Evolutionary conservation across 1,140 invertebrate species (phyloP), one percentile per base, ranked within the genome.

Genomic region (Drosophila subobscura): DNA sequence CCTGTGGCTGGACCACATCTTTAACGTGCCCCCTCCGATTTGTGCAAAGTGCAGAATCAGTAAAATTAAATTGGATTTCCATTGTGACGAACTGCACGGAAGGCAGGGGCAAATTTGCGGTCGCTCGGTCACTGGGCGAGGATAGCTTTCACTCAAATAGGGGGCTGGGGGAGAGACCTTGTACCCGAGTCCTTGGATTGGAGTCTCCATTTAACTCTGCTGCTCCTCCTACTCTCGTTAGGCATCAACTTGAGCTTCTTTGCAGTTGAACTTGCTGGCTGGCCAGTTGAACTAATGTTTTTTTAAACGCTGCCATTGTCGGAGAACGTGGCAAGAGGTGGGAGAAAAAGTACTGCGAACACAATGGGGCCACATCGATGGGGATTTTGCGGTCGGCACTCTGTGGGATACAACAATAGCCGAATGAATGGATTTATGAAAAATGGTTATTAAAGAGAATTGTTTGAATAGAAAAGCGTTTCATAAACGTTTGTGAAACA

Each of bases 21-120:
- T 74, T 74, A 74, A 74, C 77, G 72, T 63, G 54, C 63, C 50
- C 61, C 61, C 68, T 86, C 81, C 81, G 81, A 86, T 88, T 88
- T 88, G 57, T 51, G 70, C 78, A 86, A 86, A 86, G 81, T 88
- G 81, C 81, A 81, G 73, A 88, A 77, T 86, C 81, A 78, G 81
- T 86, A 60, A 86, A 86, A 86, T 86, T 86, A 86, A 88, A 86
- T 86, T 86, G 81, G 81, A 78, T 86, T 86, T 86, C 76, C 81
- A 85, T 86, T 85, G 81, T 86, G 81, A 85, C 72, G 79, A 84
- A 85, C 80, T 80, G 72, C 81, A 72, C 81, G 80, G 84, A 53
- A 64, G 66, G 72, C 59, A 56, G 55, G 52, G 54, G 49, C 16
- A 63, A 65, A 70, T 72, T 68, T 73, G 58, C 52, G 27, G 42